These are phyloP conservation scores for Sisyra terminalis DNA, from an alignment of 2,888 invertebrate genomes.

Conservation along the genomic window DNA sequence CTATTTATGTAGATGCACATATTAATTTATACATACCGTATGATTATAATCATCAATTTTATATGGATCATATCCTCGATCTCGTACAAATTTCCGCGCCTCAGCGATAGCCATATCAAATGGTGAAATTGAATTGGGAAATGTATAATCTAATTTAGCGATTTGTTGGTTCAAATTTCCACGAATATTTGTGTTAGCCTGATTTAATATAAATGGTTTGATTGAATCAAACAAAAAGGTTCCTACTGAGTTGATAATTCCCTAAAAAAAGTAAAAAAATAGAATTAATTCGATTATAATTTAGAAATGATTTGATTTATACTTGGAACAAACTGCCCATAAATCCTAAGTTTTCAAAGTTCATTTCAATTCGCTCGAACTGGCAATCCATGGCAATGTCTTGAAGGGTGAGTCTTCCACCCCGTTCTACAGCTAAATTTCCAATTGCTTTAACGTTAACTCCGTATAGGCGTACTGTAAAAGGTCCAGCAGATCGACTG, in stretches of 20 bases:
- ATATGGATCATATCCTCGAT: constrained; percentile 57
- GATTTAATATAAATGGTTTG: constrained; percentile 65
- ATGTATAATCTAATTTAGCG: constrained; percentile 49
- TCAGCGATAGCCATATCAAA: constrained; percentile 69
- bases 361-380: constrained; percentile 57
- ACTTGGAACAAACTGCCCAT: constrained; percentile 42
- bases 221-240: constrained; percentile 71
- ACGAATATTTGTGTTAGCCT: constrained; percentile 59
- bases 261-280: too few species aligned
- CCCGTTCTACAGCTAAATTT: constrained; percentile 50
- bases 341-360: constrained; percentile 69
- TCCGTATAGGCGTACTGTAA: constrained; percentile 54
- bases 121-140: constrained; percentile 75
- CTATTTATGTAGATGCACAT: too few species aligned
- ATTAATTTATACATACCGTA: constrained; percentile 22
- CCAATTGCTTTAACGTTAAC: constrained; percentile 53
- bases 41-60: constrained; percentile 55
- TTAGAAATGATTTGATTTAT: neutral
- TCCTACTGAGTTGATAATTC: constrained; percentile 67
- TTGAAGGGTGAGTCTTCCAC: constrained; percentile 61
- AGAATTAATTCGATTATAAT: too few species aligned
- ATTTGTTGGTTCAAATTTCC: constrained; percentile 59
- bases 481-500: constrained; percentile 55
- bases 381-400: constrained; percentile 64
- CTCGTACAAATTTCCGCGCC: constrained; percentile 47